Conservation (phyloP, 1,140 invertebrate genomes). For the Pogonomyrmex californicus region DNA sequence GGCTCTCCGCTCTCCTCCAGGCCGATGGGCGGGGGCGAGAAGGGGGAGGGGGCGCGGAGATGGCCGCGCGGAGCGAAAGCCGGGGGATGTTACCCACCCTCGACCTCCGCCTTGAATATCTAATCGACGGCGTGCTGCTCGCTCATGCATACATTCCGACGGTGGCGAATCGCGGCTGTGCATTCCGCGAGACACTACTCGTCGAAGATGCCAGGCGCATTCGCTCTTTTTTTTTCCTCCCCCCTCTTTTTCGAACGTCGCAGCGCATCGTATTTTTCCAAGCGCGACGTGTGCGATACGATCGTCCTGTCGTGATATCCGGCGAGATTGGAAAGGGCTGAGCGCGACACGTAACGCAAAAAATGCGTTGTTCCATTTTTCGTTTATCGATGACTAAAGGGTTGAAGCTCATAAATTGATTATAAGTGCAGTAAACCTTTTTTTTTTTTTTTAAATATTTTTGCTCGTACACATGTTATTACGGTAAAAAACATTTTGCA, state of each 20-base stretch:
- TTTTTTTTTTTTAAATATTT: slow-evolving; percentile 10
- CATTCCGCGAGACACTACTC: slow-evolving; percentile 53
- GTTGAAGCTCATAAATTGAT: slow-evolving; percentile 27
- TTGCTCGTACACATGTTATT: neutral
- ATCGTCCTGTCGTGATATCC: slow-evolving; percentile 53
- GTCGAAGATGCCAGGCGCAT: slow-evolving; percentile 37
- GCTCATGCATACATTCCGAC: slow-evolving; percentile 71
- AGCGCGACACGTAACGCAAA: slow-evolving; percentile 13
- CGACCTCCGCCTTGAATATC: slow-evolving; percentile 79
- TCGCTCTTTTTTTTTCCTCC: slow-evolving; percentile 34
- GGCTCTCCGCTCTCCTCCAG: slow-evolving; percentile 22
- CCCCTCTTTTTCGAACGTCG: slow-evolving; percentile 27
- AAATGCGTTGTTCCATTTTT: slow-evolving; percentile 49
- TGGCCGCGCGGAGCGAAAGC: neutral
- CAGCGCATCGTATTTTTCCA: slow-evolving; percentile 55
- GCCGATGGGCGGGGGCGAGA: neutral
- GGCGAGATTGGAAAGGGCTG: slow-evolving; percentile 51
- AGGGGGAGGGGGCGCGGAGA: neutral
- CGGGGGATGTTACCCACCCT: slow-evolving; percentile 60
- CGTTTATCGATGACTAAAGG: slow-evolving; percentile 38
- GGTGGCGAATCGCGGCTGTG: slow-evolving; percentile 49
- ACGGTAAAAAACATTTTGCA: neutral
- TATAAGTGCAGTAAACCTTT: slow-evolving; percentile 31
- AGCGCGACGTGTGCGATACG: slow-evolving; percentile 37
- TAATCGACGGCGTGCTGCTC: slow-evolving; percentile 77